Base-by-base conservation (phyloP, 1,140 invertebrate species). In the Coenobita brevimanus region DNA sequence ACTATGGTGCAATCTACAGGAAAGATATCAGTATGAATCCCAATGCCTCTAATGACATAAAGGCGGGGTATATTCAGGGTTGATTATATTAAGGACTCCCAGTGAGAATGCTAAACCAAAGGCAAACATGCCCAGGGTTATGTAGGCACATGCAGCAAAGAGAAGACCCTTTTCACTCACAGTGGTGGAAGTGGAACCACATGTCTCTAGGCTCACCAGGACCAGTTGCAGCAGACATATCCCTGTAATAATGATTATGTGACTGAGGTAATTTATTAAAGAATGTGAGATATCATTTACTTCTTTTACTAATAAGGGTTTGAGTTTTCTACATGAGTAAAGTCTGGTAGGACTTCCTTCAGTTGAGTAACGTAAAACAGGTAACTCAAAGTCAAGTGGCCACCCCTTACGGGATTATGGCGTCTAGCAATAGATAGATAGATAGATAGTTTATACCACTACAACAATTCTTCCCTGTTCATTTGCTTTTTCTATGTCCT, bases 21-120 rank as follows among this genome's bases (percentile, higher is more conserved):
- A n/a, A n/a, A n/a, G n/a, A n/a, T n/a, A n/a, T n/a, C n/a, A n/a
- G n/a, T n/a, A n/a, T n/a, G n/a, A n/a, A n/a, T n/a, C n/a, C n/a
- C n/a, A n/a, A n/a, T n/a, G n/a, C n/a, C n/a, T n/a, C n/a, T n/a
- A n/a, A n/a, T 57, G 33, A 57, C 84, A 87, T 17, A 87, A 21
- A 17, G 84, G 84, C 1, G 38, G 46, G 17, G 30, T 24, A 30
- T 36, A 71, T 30, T 87, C 84, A 21, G 84, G 87, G 57, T 89
- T 64, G 3, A 89, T 64, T 13, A 89, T 90, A 30, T 84, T 60
- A 43, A 76, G 33, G 27, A 90, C 50, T 17, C 79, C 89, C 38
- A 88, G 76, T 24, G 82, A 71, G 43, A 90, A 88, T 17, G 87
- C 86, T 62, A 90, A 57, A 30, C 89, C 89, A 67, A 90, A 90